Evolutionary conservation across 2,797 vertebrate genomes (phyloP).

Genomic region (Labeo calbasu): DNA sequence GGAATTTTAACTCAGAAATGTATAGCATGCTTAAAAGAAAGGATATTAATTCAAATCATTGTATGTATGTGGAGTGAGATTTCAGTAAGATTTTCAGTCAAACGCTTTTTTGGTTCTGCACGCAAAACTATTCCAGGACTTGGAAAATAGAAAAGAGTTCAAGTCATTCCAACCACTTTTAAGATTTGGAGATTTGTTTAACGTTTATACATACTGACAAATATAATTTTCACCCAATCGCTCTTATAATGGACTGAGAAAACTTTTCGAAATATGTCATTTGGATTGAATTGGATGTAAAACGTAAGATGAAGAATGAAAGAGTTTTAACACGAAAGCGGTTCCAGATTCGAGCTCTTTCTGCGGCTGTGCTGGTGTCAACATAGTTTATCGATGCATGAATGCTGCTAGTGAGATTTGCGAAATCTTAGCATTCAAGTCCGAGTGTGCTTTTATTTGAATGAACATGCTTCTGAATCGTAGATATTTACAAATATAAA

Average conservation of each 20-base stretch:
- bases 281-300: not conserved
- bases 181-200: not conserved
- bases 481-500: conserved; percentile 47
- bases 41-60: not conserved
- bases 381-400: conserved; percentile 39
- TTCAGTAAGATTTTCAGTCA: not conserved
- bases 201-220: not conserved
- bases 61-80: no score
- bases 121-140: not conserved
- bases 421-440: conserved; percentile 30
- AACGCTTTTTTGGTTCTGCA: not conserved
- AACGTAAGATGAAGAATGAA: not conserved
- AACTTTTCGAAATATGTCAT: not conserved
- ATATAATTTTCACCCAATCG: not conserved
- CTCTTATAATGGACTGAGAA: not conserved
- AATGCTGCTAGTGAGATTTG: conserved; percentile 32
- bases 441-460: conserved; percentile 28
- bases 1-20: not conserved
- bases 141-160: not conserved
- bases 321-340: not conserved
- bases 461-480: conserved; percentile 20
- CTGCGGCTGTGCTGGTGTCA: conserved; percentile 15
- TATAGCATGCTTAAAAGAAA: not conserved
- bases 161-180: no score
- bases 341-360: conserved; percentile 17